A percentile compares a stretch with the other conserved stretches of the same genome.
phyloP scores from a whole-genome alignment of 2,113 vertebrate species.

The Corvus cornix region DNA sequence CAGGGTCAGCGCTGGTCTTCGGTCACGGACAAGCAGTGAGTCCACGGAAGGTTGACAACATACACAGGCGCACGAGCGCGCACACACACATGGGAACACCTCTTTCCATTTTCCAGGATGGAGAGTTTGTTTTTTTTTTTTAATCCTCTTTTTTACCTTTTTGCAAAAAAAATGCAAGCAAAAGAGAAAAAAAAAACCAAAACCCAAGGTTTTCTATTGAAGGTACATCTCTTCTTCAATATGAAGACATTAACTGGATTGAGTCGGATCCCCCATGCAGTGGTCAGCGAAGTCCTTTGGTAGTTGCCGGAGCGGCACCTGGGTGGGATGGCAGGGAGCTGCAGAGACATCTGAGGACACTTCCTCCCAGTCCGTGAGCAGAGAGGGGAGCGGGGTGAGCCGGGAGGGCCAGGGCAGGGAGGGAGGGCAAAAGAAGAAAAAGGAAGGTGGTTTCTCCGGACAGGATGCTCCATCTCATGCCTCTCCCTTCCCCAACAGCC shows the following conservation, averaged over 20 bases:
- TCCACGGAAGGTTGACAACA: slow-evolving; percentile 69
- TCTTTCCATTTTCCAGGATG: slow-evolving; percentile 62
- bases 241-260: slow-evolving; percentile 88
- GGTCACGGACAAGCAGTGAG: slow-evolving; percentile 64
- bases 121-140: slow-evolving; percentile 69
- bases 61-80: slow-evolving; percentile 65
- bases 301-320: slow-evolving; percentile 67
- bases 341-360: slow-evolving; percentile 57
- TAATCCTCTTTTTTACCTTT: slow-evolving; percentile 50
- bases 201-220: slow-evolving; percentile 80
- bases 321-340: slow-evolving; percentile 60
- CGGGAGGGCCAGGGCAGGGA: not conserved
- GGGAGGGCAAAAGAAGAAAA: slow-evolving; percentile 51
- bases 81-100: slow-evolving; percentile 73
- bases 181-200: slow-evolving; percentile 64
- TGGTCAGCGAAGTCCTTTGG: slow-evolving; percentile 81
- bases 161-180: slow-evolving; percentile 85
- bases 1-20: slow-evolving; percentile 20
- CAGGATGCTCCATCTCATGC: not conserved
- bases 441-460: slow-evolving; percentile 44
- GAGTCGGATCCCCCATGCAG: slow-evolving; percentile 81
- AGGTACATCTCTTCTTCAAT: slow-evolving; percentile 88
- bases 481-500: slow-evolving; percentile 63
- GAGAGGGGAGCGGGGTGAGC: slow-evolving; percentile 19
- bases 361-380: slow-evolving; percentile 62